Percentiles rank a stretch among this genome's conserved stretches.
Conservation (phyloP, 2,888 invertebrate species). For the Anagyrus pseudococci region DNA sequence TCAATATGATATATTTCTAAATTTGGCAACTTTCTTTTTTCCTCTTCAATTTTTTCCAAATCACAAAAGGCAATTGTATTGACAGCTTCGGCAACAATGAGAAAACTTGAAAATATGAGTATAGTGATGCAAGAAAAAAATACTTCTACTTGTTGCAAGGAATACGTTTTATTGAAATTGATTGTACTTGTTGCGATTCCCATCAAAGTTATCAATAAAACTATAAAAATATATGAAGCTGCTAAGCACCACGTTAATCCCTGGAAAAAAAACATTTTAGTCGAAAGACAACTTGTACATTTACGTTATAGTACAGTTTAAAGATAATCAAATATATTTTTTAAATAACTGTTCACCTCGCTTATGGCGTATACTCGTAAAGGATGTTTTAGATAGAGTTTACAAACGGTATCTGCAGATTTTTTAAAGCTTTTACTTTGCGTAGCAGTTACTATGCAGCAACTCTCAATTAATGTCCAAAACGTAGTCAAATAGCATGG, state of each 20-base stretch:
- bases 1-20: no score
- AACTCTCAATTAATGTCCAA: background rate
- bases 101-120: background rate
- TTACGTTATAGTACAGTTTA: no score
- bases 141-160: background rate
- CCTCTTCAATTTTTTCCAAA: conserved; percentile 1
- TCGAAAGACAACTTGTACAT: no score
- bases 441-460: background rate
- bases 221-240: background rate
- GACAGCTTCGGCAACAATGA: background rate
- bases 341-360: background rate
- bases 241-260: background rate
- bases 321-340: no score
- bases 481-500: background rate
- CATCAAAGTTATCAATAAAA: background rate
- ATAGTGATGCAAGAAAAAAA: background rate
- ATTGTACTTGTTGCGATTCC: no score
- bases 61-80: background rate
- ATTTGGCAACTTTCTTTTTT: background rate
- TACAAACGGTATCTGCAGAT: background rate
- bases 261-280: background rate
- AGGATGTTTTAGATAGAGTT: background rate
- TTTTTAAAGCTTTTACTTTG: background rate
- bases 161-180: no score
- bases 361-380: background rate